A percentile compares a stretch with the other conserved stretches of the same genome.
These are phyloP conservation scores for Actenoides lindsayi DNA, from an alignment of 2,113 vertebrate species.

Conservation along the genomic window DNA sequence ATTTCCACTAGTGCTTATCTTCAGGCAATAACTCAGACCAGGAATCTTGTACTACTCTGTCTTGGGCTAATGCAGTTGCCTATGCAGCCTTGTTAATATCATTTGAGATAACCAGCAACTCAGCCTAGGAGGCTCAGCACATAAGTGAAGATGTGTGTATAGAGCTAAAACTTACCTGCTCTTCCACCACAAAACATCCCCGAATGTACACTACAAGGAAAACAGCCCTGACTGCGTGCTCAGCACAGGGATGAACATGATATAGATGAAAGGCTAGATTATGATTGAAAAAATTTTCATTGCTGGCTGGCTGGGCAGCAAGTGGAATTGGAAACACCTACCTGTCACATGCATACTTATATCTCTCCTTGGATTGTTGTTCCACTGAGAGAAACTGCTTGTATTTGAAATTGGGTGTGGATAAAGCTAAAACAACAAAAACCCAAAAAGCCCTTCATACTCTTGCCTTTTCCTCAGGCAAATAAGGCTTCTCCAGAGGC, in stretches of 20 bases:
- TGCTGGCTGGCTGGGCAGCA: background rate
- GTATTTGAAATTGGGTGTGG: background rate
- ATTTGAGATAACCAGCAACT: background rate
- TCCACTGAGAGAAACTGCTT: background rate
- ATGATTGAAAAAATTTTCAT: background rate
- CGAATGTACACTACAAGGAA: too few species aligned
- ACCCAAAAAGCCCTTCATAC: background rate
- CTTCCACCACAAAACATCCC: background rate
- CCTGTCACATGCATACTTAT: background rate
- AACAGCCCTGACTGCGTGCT: background rate
- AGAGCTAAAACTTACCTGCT: background rate
- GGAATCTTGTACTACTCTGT: background rate
- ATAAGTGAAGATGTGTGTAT: rapidly evolving
- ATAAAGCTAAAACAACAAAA: background rate
- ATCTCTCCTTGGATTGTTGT: background rate
- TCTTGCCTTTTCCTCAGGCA: background rate
- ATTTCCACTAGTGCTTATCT: background rate
- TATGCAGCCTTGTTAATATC: background rate
- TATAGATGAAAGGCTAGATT: background rate
- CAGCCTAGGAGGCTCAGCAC: background rate
- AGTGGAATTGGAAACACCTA: background rate
- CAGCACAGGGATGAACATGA: background rate
- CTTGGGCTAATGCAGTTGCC: background rate
- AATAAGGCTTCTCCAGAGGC: background rate
- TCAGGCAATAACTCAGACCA: background rate